Base-by-base conservation (phyloP, 1,140 invertebrate species). In the Rhyacophila brunnea region DNA sequence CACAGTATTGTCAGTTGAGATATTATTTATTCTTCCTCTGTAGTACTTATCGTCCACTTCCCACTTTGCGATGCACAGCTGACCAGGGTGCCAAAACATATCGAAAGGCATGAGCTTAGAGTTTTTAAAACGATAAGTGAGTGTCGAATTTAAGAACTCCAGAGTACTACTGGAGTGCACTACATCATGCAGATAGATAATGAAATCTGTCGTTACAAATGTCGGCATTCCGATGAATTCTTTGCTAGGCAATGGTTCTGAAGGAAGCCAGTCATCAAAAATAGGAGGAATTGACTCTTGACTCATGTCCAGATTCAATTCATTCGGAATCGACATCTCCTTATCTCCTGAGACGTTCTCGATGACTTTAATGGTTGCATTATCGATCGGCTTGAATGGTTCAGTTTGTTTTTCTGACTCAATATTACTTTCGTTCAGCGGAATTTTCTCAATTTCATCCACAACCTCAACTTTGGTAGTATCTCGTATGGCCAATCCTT, bases 31-130 rank as follows among this genome's bases (percentile, higher is more conserved):
- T 48, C 72, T 65, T 15, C 82, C 84, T 52, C 87, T 77, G 66
- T 87, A 87, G 75, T 86, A 87, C 9, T 73, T 72, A 2, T 80
- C 73, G 66, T 90, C 83, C 4, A 77, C 11, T 62, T 81, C 80
- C 70, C 80, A 90, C 44, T 77, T 73, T 0, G 80, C 86, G 11
- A 87, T 72, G 60, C 87, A 89, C 0, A 84, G 72, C 52, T 89
- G 83, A 1, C 83, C 85, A 1, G 70, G 64, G 42, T 66, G 60
- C 84, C 83, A 85, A 52, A 70, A 69, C 9, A 69, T 61, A 60
- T 79, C 75, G 50, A 71, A 70, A 20, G 77, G 70, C 59, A 80
- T 78, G 0, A 75, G 70, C 19, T 72, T 62, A 5, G 69, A 68
- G 11, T 76, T 68, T 42, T 72, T 65, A 64, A 80, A 86, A 50